Conservation (phyloP, 2,113 vertebrate genomes). For the Zingel zingel region DNA sequence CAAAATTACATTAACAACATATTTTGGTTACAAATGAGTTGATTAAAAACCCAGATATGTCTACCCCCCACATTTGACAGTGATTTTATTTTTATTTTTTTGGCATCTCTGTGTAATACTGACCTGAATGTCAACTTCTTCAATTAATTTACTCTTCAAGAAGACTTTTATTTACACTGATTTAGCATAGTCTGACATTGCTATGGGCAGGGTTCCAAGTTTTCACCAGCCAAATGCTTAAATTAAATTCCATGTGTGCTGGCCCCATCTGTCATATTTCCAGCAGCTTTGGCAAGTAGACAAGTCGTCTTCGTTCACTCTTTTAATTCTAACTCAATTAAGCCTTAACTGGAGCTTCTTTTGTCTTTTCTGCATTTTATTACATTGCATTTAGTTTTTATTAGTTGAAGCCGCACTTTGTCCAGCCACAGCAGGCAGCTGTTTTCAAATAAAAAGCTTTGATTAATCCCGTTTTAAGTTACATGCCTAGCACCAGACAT, state of each 20-base stretch:
- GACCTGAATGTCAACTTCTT: background rate
- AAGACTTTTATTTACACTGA: constrained; percentile 7
- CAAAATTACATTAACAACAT: background rate
- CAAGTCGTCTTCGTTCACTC: background rate
- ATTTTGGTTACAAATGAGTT: background rate
- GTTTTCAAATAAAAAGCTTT: background rate
- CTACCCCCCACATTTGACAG: too few relatives aligned
- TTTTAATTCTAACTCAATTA: background rate
- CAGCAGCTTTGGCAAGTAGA: background rate
- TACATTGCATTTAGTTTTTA: background rate
- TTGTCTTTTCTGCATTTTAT: background rate
- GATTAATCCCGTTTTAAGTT: background rate
- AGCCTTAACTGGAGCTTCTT: background rate
- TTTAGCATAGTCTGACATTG: constrained; percentile 4
- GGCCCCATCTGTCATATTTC: constrained; percentile 12
- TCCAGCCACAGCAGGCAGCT: background rate
- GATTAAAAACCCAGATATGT: background rate
- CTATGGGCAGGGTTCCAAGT: background rate
- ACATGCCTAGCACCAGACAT: background rate
- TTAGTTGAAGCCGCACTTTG: background rate
- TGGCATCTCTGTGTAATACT: background rate
- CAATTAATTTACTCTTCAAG: background rate
- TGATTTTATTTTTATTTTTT: background rate
- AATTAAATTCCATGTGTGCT: background rate
- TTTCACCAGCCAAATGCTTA: constrained; percentile 6